phyloP scores from a whole-genome alignment of 2,888 invertebrate species.

The Steinernema scapterisci region DNA sequence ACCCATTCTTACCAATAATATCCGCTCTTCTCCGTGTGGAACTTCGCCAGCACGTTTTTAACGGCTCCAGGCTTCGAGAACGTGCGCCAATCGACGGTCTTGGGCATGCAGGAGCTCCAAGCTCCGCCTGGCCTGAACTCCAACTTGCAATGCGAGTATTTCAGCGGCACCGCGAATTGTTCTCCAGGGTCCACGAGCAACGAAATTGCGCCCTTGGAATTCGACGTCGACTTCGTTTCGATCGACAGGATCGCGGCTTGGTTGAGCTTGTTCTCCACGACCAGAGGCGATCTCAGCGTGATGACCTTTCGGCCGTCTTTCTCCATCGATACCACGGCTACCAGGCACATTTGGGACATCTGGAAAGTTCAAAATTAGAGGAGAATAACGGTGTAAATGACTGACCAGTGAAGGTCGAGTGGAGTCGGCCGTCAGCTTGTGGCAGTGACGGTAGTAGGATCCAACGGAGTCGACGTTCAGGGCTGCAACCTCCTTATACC shows the following conservation, averaged over 20 bases:
- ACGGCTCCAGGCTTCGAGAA: conserved; percentile 15
- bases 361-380: background rate
- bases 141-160: conserved; percentile 38
- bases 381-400: background rate
- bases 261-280: conserved; percentile 74
- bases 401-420: background rate
- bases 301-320: conserved; percentile 92
- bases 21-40: conserved; percentile 1
- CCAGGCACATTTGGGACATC: conserved; percentile 70
- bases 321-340: conserved; percentile 87
- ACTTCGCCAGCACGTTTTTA: conserved; percentile 19
- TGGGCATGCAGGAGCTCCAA: conserved; percentile 23
- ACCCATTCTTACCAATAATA: background rate
- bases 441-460: conserved; percentile 76
- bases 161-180: conserved; percentile 36
- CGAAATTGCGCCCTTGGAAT: background rate
- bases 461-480: conserved; percentile 95
- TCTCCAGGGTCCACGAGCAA: conserved; percentile 33
- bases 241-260: conserved; percentile 78
- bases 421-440: background rate
- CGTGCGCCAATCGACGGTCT: conserved; percentile 1
- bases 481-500: conserved; percentile 84
- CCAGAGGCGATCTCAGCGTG: conserved; percentile 86
- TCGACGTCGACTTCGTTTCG: conserved; percentile 70
- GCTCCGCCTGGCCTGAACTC: conserved; percentile 31